Evolutionary conservation across 2,888 invertebrate species (phyloP), one percentile per base, ranked within the genome.

Genomic region (Drosophila pseudotakahashii): DNA sequence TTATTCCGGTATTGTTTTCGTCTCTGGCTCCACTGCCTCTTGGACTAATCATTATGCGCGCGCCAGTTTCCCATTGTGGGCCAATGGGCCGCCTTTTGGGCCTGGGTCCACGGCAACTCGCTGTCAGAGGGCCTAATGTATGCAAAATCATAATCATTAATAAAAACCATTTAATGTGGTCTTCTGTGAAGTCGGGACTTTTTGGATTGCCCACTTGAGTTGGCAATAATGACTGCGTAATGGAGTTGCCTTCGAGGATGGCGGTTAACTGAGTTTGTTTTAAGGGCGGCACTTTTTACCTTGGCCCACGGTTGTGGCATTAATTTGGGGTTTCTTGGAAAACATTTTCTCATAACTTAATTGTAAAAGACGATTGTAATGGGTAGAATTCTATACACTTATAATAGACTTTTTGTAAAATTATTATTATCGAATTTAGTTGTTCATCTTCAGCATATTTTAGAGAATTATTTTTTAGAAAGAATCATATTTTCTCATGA

Each of bases 61-160:
- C 60, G 71, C 64, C 73, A 59, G 73, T 73, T 76, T 69, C 73
- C 58, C 73, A 60, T 74, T 70, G 55, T 60, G 52, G 61, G 59
- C 57, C 64, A 60, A 37, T 51, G 47, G 66, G 19, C 41, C 44
- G 26, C 23, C 14, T 39, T n/a, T 19, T 59, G 48, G 23, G 7
- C n/a, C 2, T n/a, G 47, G 48, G 37, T 45, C 51, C 39, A 45
- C n/a, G 34, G 54, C 51, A 19, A 41, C 30, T 60, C 54, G 34
- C 47, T 50, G 58, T 45, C 53, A 74, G 54, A 48, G 52, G 72
- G 51, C 47, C 69, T 66, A 81, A 79, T 75, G 67, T 83, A 85
- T 85, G 73, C 82, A 82, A 71, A 75, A 74, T 74, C 84, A 73
- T 79, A 77, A 73, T 74, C 85, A 79, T 88, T 88, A 83, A 88